Percentiles rank a stretch among this genome's conserved stretches.
phyloP scores from a whole-genome alignment of 2,888 invertebrate genomes.

The Athalia circularis region DNA sequence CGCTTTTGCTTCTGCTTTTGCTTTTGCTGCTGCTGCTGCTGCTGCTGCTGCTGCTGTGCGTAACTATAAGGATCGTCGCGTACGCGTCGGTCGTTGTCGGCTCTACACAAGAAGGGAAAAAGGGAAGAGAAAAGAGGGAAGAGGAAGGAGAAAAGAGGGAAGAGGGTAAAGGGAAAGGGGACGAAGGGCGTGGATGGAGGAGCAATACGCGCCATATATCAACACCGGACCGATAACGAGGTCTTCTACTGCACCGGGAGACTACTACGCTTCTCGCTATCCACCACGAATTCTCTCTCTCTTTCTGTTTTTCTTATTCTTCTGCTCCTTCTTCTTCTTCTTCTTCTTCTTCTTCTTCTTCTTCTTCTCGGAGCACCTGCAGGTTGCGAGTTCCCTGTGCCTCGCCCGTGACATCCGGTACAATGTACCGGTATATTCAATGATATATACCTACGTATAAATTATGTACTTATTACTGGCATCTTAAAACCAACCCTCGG shows the following conservation, averaged over 20 bases:
- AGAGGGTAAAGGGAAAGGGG: constrained; percentile 50
- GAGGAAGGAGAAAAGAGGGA: constrained; percentile 45
- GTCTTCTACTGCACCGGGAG: constrained; percentile 62
- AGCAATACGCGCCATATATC: constrained; percentile 69
- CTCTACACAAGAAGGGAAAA: constrained; percentile 7
- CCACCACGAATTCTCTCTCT: constrained; percentile 45
- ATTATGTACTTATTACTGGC: no score
- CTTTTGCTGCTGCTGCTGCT: not conserved
- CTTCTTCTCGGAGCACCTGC: constrained; percentile 25
- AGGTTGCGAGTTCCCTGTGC: no score
- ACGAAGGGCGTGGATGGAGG: constrained; percentile 64
- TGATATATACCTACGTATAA: not conserved
- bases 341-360: not conserved
- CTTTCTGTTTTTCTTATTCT: constrained; percentile 45
- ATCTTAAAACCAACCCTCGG: no score
- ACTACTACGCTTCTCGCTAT: constrained; percentile 62
- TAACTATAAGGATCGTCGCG: constrained; percentile 39
- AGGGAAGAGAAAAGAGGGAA: constrained; percentile 43
- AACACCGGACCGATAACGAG: constrained; percentile 72
- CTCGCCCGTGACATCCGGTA: not conserved
- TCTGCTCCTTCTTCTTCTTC: constrained; percentile 43
- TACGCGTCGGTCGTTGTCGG: not conserved
- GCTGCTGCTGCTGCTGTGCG: constrained; percentile 13
- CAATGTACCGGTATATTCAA: not conserved
- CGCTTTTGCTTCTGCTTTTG: not conserved